Base-by-base conservation (phyloP, 2,797 vertebrate genomes). In the Dicrostonyx torquatus region DNA sequence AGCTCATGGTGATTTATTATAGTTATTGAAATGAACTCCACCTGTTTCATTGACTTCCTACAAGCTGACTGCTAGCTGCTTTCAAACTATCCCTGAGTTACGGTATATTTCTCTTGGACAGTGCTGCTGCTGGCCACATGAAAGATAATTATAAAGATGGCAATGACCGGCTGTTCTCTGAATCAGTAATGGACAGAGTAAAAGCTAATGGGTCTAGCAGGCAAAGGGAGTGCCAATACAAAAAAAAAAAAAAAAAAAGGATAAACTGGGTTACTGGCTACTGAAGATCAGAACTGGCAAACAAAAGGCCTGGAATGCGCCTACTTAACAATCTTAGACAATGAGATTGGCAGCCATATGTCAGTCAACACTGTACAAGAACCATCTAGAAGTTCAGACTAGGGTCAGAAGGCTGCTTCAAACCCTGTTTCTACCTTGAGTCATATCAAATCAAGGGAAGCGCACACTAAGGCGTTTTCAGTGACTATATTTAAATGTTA, bases 261-360 rank as follows among this genome's bases (percentile, higher is more conserved):
- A 90, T 88, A 93, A 93, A 90, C 70, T 89, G 31, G 60, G 20
- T 83, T 92, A 95, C 94, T 75, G 72, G 48, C 43, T 48, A 84
- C 89, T 94, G 94, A 94, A 80, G 93, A 92, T 94, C 95, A 90
- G 88, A 94, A 89, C 55, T 91, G 76, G 87, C 92, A 90, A 80
- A 85, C 53, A 94, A 55, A 87, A 72, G 72, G 18, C 45, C 43
- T 75, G 43, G 48, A 72, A 76, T 18, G 75, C 62, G 29, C 31
- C 24, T 85, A 43, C 48, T 13, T 45, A 83, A 3, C 18, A 48
- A 45, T 50, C 53, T 78, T 70, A 82, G 82, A 55, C 90, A 91
- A 92, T 89, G 80, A 73, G 72, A 75, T 48, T 24, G 40, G 43
- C 20, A 96, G 40, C 82, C 90, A 13, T 26, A 70, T 72, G 75